phyloP scores from a whole-genome alignment of 2,797 vertebrate species.

The Thunnus albacares region DNA sequence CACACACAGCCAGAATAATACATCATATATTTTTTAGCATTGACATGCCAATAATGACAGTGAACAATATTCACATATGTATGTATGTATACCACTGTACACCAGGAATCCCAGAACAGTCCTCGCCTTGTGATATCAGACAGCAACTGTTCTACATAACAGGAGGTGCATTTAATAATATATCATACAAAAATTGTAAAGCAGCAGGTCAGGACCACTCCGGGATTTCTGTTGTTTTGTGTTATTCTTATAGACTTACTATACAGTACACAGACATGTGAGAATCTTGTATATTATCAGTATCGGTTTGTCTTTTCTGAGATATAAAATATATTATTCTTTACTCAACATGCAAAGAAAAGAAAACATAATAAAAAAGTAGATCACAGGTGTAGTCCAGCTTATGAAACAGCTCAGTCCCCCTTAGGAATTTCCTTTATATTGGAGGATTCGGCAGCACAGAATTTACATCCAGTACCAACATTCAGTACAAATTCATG shows the following conservation, averaged over 20 bases:
- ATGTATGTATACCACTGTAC: not conserved
- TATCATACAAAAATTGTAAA: not conserved
- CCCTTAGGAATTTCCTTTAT: not conserved
- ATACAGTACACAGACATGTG: not conserved
- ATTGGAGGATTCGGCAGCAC: not conserved
- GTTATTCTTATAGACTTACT: not conserved
- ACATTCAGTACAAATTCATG: not conserved
- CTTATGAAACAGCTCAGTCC: not conserved
- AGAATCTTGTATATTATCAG: not conserved
- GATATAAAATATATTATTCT: not conserved
- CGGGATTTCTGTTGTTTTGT: not conserved
- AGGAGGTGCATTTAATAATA: not conserved
- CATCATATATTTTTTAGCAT: not conserved
- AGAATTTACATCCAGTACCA: not conserved
- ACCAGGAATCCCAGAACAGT: not conserved
- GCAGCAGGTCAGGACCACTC: not conserved
- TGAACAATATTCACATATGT: not conserved
- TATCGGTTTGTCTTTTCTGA: not conserved
- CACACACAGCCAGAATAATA: not conserved
- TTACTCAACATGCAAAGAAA: not conserved
- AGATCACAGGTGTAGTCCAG: not conserved
- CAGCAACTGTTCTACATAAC: not conserved
- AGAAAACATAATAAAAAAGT: conserved; percentile 1
- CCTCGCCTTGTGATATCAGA: not conserved
- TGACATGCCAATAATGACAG: not conserved